A percentile compares a stretch with the other conserved stretches of the same genome.
Evolutionary conservation across 2,888 invertebrate species (phyloP).

Genomic region (Pristionchus maxplancki): DNA sequence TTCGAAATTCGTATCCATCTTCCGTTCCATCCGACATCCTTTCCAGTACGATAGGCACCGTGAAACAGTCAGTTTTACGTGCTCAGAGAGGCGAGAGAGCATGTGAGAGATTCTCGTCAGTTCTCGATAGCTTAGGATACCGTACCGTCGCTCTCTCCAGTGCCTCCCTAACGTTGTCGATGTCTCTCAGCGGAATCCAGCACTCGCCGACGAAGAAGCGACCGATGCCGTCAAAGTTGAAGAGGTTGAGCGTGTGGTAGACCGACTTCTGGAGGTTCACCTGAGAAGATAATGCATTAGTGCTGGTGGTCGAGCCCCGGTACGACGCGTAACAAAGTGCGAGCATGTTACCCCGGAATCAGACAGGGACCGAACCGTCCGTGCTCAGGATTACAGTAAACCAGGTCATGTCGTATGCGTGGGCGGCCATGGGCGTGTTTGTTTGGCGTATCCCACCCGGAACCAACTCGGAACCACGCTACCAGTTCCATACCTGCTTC

Average conservation of each 20-base stretch:
- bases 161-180: slow-evolving; percentile 93
- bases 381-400: too few species aligned
- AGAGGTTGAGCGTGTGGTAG: slow-evolving; percentile 96
- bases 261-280: slow-evolving; percentile 99
- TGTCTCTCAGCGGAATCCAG: slow-evolving; percentile 91
- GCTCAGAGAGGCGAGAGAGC: too few species aligned
- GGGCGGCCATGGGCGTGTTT: too few species aligned
- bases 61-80: too few species aligned
- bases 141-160: slow-evolving; percentile 92
- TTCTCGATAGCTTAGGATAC: slow-evolving; percentile 81
- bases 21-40: background rate
- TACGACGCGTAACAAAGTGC: background rate
- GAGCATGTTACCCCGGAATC: background rate
- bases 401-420: too few species aligned
- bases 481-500: slow-evolving; percentile 81
- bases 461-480: background rate
- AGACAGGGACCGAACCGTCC: background rate
- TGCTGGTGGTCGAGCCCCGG: too few species aligned
- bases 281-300: slow-evolving; percentile 48
- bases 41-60: too few species aligned
- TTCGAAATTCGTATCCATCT: too few species aligned
- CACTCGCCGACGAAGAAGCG: slow-evolving; percentile 99
- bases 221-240: slow-evolving; percentile 99
- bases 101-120: too few species aligned
- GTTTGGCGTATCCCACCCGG: background rate